Evolutionary conservation across 2,888 invertebrate species (phyloP), one percentile per base, ranked within the genome.

Genomic region (Meliscaeva auricollis): DNA sequence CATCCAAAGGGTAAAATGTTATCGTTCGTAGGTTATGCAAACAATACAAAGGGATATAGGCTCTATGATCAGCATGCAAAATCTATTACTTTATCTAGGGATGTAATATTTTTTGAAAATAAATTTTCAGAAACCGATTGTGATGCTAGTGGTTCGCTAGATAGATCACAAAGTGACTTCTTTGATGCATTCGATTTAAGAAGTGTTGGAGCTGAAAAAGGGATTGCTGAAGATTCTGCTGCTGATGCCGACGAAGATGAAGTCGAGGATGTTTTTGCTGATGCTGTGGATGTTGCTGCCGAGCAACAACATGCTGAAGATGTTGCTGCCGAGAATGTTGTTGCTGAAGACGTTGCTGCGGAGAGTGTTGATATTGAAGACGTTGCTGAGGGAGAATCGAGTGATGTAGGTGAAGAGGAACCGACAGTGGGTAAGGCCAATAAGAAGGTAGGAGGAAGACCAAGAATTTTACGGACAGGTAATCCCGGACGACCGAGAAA

Each of bases 31-130:
- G 77, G 87, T 32, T 83, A 85, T 50, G 66, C 80, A 15, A 58
- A 3, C 13, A n/a, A 50, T 4, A 75, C 77, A 13, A 87, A 87
- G 69, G 88, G 70, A 4, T 84, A 87, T 48, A 74, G 81, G 30
- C 56, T 87, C 8, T 87, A 83, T 22, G 73, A 87, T 44, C n/a
- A 41, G 41, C 70, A 74, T 41, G 46, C 46, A 5, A 85, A 60
- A 68, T n/a, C n/a, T n/a, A n/a, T n/a, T n/a, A n/a, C n/a, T n/a
- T n/a, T n/a, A n/a, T n/a, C n/a, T n/a, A n/a, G n/a, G n/a, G n/a
- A n/a, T n/a, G n/a, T n/a, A n/a, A n/a, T n/a, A n/a, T n/a, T n/a
- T n/a, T 87, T 88, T 77, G 73, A 88, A 54, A 50, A 87, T 20
- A 58, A 58, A 7, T 87, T 87, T 84, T 62, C 64, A 54, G 66